phyloP scores from a whole-genome alignment of 2,113 vertebrate species.

The Physeter macrocephalus region DNA sequence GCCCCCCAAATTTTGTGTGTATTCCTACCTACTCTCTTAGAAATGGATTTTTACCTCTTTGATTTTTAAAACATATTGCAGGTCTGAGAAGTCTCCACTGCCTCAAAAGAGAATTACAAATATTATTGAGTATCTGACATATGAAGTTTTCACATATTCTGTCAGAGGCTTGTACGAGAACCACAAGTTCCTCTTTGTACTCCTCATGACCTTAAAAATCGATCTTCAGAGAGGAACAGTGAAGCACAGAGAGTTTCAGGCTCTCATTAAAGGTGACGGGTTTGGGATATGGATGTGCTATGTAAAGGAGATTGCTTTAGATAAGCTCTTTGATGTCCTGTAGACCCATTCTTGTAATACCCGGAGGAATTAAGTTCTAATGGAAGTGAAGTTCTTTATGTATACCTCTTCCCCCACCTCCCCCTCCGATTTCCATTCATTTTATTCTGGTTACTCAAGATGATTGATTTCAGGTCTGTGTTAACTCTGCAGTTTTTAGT shows the following conservation, averaged over 20 bases:
- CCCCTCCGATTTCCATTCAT: background rate
- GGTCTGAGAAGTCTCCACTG: slow-evolving; percentile 82
- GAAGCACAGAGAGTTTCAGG: slow-evolving; percentile 80
- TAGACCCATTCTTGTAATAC: background rate
- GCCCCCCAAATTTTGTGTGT: background rate
- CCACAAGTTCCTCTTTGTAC: slow-evolving; percentile 84
- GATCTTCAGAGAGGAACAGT: slow-evolving; percentile 81
- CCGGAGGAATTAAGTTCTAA: background rate
- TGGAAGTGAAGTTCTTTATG: background rate
- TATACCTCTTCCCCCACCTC: background rate
- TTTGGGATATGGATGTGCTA: background rate
- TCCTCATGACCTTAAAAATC: slow-evolving; percentile 84
- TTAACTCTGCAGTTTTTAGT: background rate
- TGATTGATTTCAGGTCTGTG: background rate
- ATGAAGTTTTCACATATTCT: slow-evolving; percentile 78
- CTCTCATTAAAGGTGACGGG: slow-evolving; percentile 80
- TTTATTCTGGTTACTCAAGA: background rate
- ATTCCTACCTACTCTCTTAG: background rate
- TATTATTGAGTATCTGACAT: slow-evolving; percentile 83
- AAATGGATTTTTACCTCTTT: background rate
- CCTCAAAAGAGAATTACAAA: slow-evolving; percentile 82
- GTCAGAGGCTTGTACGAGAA: slow-evolving; percentile 83
- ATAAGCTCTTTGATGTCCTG: background rate
- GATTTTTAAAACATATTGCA: slow-evolving; percentile 55
- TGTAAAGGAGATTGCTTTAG: background rate